These are phyloP conservation scores for Pongo pygmaeus DNA, from an alignment of 2,113 vertebrate species.

Conservation along the genomic window DNA sequence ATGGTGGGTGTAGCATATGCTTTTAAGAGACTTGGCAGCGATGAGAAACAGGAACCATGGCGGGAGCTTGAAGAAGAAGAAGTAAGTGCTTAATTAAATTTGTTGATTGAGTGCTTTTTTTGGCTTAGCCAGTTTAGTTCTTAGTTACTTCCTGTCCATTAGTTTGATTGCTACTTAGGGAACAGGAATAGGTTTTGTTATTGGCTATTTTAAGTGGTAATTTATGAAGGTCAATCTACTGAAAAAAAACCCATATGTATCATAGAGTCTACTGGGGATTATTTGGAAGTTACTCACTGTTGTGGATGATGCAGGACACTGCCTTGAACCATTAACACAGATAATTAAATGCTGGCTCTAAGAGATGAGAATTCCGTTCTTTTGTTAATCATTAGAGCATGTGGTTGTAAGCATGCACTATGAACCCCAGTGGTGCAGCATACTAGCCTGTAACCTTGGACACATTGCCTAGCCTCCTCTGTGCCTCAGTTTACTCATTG, in stretches of 20 bases:
- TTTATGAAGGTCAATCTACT: constrained; percentile 61
- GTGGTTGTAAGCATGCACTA: not conserved
- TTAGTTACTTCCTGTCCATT: constrained; percentile 73
- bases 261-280: not conserved
- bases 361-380: not conserved
- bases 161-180: constrained; percentile 68
- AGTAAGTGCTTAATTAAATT: constrained; percentile 59
- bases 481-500: not conserved
- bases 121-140: constrained; percentile 48
- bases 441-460: not conserved
- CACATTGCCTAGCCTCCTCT: not conserved
- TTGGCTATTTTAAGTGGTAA: constrained; percentile 59
- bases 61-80: not conserved
- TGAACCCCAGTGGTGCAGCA: not conserved
- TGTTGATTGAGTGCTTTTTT: constrained; percentile 60
- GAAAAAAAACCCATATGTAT: constrained; percentile 47
- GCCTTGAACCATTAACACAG: constrained; percentile 20
- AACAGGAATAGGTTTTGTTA: constrained; percentile 56
- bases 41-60: not conserved
- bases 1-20: not conserved
- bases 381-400: not conserved
- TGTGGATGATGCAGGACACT: not conserved
- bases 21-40: not conserved
- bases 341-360: constrained; percentile 1
- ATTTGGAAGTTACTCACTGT: not conserved